These are phyloP conservation scores for Leptothorax acervorum DNA, from an alignment of 2,888 invertebrate species.

Conservation along the genomic window DNA sequence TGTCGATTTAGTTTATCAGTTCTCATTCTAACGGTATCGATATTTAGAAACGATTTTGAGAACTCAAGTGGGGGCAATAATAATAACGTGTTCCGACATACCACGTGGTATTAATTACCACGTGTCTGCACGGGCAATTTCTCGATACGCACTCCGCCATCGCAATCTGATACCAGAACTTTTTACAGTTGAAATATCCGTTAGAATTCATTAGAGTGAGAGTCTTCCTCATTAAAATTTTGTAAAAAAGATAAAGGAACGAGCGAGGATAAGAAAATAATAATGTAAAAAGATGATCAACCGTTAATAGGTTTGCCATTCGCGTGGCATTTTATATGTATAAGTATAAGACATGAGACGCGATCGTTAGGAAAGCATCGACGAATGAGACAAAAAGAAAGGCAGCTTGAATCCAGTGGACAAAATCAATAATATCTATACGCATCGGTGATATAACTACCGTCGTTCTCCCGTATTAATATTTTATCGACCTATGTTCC, in stretches of 20 bases:
- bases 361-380: background rate
- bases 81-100: constrained; percentile 64
- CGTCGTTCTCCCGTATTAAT: background rate
- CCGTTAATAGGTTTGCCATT: constrained; percentile 11
- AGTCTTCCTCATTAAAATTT: constrained; percentile 23
- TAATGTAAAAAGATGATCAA: constrained; percentile 17
- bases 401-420: background rate
- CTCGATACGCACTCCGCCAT: constrained; percentile 52
- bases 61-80: constrained; percentile 54
- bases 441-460: background rate
- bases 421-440: background rate
- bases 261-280: background rate
- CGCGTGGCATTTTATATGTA: background rate
- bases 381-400: background rate
- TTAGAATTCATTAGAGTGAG: constrained; percentile 67
- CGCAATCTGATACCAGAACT: constrained; percentile 61
- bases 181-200: constrained; percentile 64
- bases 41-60: constrained; percentile 15
- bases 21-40: background rate
- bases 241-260: background rate
- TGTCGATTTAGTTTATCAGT: background rate
- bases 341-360: background rate
- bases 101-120: constrained; percentile 68
- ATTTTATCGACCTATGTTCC: background rate
- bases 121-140: constrained; percentile 62